A percentile compares a stretch with the other conserved stretches of the same genome.
Evolutionary conservation across 2,797 vertebrate species (phyloP).

Genomic region (Phoeniculus purpureus): DNA sequence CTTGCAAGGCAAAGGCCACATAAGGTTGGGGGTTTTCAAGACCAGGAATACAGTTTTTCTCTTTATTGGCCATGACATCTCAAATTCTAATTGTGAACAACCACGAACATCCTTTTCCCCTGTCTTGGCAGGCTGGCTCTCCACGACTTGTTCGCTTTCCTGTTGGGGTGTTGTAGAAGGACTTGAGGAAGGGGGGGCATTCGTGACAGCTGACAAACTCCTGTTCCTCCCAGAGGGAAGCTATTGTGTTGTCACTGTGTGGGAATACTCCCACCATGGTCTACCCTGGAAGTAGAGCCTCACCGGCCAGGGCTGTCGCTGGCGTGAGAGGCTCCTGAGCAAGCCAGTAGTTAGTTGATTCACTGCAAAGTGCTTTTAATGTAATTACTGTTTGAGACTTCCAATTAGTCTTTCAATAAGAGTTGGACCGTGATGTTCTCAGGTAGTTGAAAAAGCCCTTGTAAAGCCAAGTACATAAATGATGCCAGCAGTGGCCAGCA

Average conservation of each 20-base stretch:
- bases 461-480: neutral
- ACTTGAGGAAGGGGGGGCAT: neutral
- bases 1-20: neutral
- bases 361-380: constrained; percentile 11
- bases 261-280: neutral
- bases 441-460: neutral
- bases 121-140: neutral
- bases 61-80: neutral
- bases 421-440: neutral
- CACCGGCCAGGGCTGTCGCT: neutral
- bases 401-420: neutral
- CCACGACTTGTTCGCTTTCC: neutral
- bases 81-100: constrained; percentile 5
- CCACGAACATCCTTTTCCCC: neutral
- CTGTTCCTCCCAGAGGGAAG: neutral
- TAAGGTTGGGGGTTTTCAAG: neutral
- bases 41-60: neutral
- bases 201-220: neutral
- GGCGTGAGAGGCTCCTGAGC: neutral
- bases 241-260: neutral
- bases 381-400: constrained; percentile 24
- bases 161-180: neutral
- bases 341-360: neutral
- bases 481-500: neutral
- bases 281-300: neutral